A percentile compares a stretch with the other conserved stretches of the same genome.
Evolutionary conservation across 35 echinoderm and acorn worm species (phyloP).

Genomic region (Ophioderma brevispina): DNA sequence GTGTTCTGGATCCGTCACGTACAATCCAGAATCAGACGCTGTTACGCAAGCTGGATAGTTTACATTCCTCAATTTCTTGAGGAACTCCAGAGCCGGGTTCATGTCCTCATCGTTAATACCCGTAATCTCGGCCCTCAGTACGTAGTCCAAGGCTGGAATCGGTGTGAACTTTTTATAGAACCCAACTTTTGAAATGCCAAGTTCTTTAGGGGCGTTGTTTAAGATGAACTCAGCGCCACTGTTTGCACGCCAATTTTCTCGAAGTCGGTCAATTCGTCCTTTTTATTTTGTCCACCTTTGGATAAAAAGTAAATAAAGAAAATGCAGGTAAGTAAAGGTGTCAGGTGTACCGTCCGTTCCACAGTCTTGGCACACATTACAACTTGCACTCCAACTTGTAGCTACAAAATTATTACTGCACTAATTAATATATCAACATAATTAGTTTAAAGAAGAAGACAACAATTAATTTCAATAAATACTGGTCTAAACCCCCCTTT

Average conservation of each 20-base stretch:
- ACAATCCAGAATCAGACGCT: not conserved
- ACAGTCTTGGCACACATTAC: no score
- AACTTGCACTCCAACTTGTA: no score
- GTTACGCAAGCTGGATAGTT: not conserved
- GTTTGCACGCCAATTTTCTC: constrained; percentile 41
- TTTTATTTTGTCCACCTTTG: no score
- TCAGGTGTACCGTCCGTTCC: no score
- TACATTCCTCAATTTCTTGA: not conserved
- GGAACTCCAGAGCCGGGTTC: not conserved
- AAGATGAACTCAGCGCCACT: constrained; percentile 40
- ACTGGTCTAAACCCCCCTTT: no score
- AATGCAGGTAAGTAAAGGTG: no score
- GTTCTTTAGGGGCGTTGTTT: constrained; percentile 36
- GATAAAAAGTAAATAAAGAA: no score
- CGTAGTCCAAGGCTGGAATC: not conserved
- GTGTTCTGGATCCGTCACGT: constrained; percentile 20
- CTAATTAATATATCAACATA: no score
- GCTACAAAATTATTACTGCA: no score
- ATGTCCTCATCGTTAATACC: not conserved
- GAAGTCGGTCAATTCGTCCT: no score
- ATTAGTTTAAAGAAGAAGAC: no score
- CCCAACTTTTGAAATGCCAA: constrained; percentile 21
- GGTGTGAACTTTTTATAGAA: constrained; percentile 27
- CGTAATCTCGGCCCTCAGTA: constrained; percentile 27
- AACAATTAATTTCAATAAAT: no score